A percentile compares a stretch with the other conserved stretches of the same genome.
Conservation (phyloP, 2,888 invertebrate species). For the Pterostichus niger region DNA sequence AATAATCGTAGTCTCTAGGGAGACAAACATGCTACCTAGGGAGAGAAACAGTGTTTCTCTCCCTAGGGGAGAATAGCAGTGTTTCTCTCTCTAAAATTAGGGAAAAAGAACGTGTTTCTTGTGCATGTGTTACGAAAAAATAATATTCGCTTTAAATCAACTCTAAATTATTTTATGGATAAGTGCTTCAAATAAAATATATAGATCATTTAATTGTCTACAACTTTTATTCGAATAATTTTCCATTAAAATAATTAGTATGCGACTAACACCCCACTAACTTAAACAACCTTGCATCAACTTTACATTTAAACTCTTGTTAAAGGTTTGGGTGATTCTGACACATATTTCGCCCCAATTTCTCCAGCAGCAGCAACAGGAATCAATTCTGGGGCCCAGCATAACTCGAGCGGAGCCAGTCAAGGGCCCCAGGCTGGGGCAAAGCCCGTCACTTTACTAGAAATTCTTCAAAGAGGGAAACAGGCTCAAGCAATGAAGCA, state of each 20-base stretch:
- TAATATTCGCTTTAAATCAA: too few species aligned
- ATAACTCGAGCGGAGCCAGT: constrained; percentile 51
- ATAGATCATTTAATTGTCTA: neutral
- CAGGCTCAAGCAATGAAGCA: constrained; percentile 73
- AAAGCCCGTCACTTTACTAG: constrained; percentile 80
- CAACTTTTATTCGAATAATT: too few species aligned
- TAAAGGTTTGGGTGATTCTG: constrained; percentile 76
- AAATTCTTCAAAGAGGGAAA: constrained; percentile 85
- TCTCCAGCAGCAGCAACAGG: constrained; percentile 81
- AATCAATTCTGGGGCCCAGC: constrained; percentile 67
- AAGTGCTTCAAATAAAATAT: neutral
- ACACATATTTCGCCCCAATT: constrained; percentile 85
- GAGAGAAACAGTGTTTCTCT: too few species aligned
- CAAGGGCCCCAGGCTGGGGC: constrained; percentile 62
- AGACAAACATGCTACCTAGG: too few species aligned
- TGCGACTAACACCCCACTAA: neutral
- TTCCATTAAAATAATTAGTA: too few species aligned
- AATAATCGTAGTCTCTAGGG: too few species aligned
- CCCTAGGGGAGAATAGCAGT: too few species aligned
- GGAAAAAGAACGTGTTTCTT: too few species aligned
- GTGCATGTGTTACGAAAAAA: too few species aligned
- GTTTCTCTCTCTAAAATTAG: too few species aligned
- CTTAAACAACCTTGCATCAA: neutral
- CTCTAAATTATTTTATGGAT: too few species aligned
- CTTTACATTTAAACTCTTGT: neutral